Evolutionary conservation across 2,888 invertebrate genomes (phyloP), one percentile per base, ranked within the genome.

Genomic region (Taphrorychus bicolor): DNA sequence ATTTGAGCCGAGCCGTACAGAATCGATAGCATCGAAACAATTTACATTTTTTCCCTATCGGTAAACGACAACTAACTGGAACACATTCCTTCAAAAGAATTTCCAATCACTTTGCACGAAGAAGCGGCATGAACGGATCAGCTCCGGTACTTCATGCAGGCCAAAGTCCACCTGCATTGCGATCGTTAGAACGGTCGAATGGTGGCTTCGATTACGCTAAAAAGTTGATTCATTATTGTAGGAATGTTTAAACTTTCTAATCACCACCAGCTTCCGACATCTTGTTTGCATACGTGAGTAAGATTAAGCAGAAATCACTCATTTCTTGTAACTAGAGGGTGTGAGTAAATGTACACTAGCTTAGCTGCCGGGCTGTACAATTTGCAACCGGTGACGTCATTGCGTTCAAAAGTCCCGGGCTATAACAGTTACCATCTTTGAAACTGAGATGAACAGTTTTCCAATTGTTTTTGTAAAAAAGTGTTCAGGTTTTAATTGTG

Each of bases 71-170:
- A 59, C 45, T 45, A 67, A 67, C 54, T 67, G 41, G 62, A 67
- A 58, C 62, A 45, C 60, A 67, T 62, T 67, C 67, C 62, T 59
- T 48, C 24, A 32, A 62, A 67, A 62, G 62, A 62, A 67, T 62
- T 67, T 67, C 61, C 67, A 67, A 67, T 67, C 62, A 67, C 62
- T 62, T 66, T 66, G 66, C 60, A 58, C 59, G 56, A 54, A 53
- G 58, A 53, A 62, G 61, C 53, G 42, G 51, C 42, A 58, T 16
- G 23, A 16, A 22, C 45, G 48, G 59, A 60, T 56, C 66, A 57
- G 56, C 48, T 66, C 66, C 60, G 66, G 54, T 56, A 59, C 54
- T 66, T 52, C 16, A 16, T 41, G 49, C 14, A 5, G 66, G 59
- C 32, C 58, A 64, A 58, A 54, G 59, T 65, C 60, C 60, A 41